Evolutionary conservation across 2,888 invertebrate species (phyloP).

Genomic region (Caenorhabditis sulstoni): DNA sequence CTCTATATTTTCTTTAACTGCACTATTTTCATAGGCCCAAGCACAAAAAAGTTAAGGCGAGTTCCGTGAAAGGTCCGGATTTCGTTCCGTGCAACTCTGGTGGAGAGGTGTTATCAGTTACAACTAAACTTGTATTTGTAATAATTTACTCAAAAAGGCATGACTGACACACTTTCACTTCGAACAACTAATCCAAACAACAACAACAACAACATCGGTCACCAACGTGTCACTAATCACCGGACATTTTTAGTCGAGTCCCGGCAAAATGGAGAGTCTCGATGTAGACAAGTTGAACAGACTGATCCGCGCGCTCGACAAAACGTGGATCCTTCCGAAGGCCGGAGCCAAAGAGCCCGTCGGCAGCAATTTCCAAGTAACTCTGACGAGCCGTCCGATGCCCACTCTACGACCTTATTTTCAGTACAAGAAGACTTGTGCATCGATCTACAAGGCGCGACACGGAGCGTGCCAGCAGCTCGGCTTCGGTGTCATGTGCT

Average conservation of each 20-base stretch:
- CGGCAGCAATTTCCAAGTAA: constrained; percentile 78
- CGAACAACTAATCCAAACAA: neutral
- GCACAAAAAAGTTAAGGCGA: too few relatives aligned
- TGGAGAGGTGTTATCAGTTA: too few relatives aligned
- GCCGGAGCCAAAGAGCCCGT: constrained; percentile 76
- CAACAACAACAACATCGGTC: neutral
- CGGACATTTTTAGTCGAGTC: constrained; percentile 58
- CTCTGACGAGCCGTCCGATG: neutral
- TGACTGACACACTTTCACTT: constrained; percentile 27
- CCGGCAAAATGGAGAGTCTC: constrained; percentile 69
- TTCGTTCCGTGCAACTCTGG: too few relatives aligned
- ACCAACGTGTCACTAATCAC: too few relatives aligned
- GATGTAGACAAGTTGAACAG: constrained; percentile 75
- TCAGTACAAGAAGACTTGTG: constrained; percentile 80
- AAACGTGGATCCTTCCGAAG: constrained; percentile 77
- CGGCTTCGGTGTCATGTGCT: constrained; percentile 80
- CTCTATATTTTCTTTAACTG: too few relatives aligned
- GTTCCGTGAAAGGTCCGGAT: too few relatives aligned
- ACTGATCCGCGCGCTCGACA: constrained; percentile 74
- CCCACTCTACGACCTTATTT: constrained; percentile 13
- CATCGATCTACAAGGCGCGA: constrained; percentile 78
- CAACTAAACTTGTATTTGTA: too few relatives aligned
- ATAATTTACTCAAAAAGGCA: too few relatives aligned
- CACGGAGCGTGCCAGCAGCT: constrained; percentile 78
- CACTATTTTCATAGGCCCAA: too few relatives aligned